Evolutionary conservation across 2,113 vertebrate genomes (phyloP).

Genomic region (Petrocephalus microphthalmus): DNA sequence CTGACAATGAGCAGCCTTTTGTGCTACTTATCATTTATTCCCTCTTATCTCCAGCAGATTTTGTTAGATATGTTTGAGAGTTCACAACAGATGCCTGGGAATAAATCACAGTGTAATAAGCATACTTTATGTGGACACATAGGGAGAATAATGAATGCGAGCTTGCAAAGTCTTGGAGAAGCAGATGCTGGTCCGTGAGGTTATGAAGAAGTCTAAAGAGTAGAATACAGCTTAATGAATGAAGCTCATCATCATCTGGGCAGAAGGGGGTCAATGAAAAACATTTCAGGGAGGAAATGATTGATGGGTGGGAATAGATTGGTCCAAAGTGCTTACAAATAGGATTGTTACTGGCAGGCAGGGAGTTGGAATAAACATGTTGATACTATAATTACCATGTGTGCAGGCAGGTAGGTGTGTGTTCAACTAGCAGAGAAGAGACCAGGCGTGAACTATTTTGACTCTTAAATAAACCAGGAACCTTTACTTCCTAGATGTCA

Average conservation of each 20-base stretch:
- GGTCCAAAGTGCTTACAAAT: not conserved
- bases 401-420: not conserved
- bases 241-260: not conserved
- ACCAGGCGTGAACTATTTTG: not conserved
- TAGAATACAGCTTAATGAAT: not conserved
- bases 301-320: not conserved
- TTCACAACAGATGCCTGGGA: not conserved
- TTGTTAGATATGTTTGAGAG: not conserved
- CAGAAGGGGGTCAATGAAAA: not conserved
- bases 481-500: not conserved
- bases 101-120: not conserved
- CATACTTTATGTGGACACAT: not conserved
- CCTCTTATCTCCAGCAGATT: not conserved
- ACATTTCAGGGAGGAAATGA: not conserved
- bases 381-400: not conserved
- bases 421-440: not conserved
- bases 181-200: not conserved
- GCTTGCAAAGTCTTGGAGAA: not conserved
- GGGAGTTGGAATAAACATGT: not conserved
- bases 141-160: not conserved
- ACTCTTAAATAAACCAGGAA: not conserved
- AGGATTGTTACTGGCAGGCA: not conserved
- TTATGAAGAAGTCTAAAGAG: not conserved
- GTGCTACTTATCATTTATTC: slow-evolving; percentile 16
- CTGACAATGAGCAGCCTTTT: not conserved